Percentiles rank a stretch among this genome's conserved stretches.
phyloP scores from a whole-genome alignment of 2,888 invertebrate genomes.

The Nomada flava region DNA sequence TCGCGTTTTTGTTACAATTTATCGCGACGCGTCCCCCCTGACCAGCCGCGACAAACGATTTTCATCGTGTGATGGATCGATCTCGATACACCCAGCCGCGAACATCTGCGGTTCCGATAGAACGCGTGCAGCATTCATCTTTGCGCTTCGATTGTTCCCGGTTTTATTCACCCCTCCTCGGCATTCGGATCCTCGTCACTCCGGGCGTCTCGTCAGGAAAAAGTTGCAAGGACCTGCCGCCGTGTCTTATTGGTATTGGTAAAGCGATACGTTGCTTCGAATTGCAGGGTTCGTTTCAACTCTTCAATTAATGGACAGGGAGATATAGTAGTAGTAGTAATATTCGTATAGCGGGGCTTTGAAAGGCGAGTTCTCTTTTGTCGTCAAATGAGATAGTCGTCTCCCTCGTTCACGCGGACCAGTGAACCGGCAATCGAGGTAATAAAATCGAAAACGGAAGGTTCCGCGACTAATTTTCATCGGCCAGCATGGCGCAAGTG shows the following conservation, averaged over 20 bases:
- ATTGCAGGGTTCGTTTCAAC: constrained; percentile 57
- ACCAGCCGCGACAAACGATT: constrained; percentile 29
- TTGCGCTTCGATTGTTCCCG: neutral
- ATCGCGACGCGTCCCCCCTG: constrained; percentile 28
- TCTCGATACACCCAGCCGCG: constrained; percentile 10
- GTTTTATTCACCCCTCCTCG: too few relatives aligned
- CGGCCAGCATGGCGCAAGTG: constrained; percentile 38
- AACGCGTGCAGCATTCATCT: neutral
- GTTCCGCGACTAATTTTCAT: constrained; percentile 68
- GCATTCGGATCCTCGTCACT: neutral
- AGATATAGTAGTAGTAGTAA: neutral
- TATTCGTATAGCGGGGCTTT: constrained; percentile 6
- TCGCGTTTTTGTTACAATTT: constrained; percentile 49
- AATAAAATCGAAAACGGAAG: constrained; percentile 75
- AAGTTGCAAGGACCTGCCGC: too few relatives aligned
- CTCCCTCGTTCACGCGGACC: constrained; percentile 56
- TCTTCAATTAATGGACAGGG: constrained; percentile 59
- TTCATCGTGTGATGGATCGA: constrained; percentile 39
- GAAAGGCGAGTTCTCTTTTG: constrained; percentile 46
- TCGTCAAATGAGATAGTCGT: constrained; percentile 50
- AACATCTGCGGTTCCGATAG: constrained; percentile 22
- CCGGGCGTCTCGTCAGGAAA: neutral
- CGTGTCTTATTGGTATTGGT: too few relatives aligned
- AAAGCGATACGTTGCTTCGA: neutral
- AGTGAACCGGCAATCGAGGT: constrained; percentile 73